Evolutionary conservation across 1,140 invertebrate genomes (phyloP).

Genomic region (Apis dorsata): DNA sequence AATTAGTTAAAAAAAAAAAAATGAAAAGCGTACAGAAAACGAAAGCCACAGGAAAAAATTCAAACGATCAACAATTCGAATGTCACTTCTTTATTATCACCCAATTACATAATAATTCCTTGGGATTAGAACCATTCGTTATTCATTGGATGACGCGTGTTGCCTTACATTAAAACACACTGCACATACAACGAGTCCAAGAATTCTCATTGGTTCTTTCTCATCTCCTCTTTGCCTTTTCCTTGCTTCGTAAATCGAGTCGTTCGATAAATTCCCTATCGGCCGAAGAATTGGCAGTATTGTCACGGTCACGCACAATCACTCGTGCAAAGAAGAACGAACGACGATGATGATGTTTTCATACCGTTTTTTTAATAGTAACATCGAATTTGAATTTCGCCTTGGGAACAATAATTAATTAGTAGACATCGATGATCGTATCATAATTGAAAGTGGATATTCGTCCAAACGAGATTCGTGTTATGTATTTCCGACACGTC

Average conservation of each 20-base stretch:
- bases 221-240: neutral
- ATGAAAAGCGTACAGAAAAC: neutral
- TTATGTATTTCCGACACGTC: no score
- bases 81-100: constrained; percentile 30
- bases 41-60: no score
- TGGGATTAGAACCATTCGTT: constrained; percentile 40
- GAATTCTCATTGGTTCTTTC: no score
- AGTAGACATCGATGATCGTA: constrained; percentile 11
- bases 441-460: neutral
- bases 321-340: constrained; percentile 52
- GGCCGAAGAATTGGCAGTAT: constrained; percentile 66
- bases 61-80: neutral
- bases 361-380: constrained; percentile 14
- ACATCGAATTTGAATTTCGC: constrained; percentile 43
- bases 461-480: no score
- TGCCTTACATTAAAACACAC: constrained; percentile 19
- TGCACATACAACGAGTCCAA: neutral
- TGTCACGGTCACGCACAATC: constrained; percentile 60
- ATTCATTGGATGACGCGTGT: constrained; percentile 8
- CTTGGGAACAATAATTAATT: constrained; percentile 33
- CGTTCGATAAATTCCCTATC: constrained; percentile 39
- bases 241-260: neutral
- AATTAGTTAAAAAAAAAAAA: neutral
- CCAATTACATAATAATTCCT: constrained; percentile 38
- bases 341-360: constrained; percentile 53